A percentile compares a stretch with the other conserved stretches of the same genome.
Conservation (phyloP, 2,797 vertebrate species). For the Pangasius mekongensis region DNA sequence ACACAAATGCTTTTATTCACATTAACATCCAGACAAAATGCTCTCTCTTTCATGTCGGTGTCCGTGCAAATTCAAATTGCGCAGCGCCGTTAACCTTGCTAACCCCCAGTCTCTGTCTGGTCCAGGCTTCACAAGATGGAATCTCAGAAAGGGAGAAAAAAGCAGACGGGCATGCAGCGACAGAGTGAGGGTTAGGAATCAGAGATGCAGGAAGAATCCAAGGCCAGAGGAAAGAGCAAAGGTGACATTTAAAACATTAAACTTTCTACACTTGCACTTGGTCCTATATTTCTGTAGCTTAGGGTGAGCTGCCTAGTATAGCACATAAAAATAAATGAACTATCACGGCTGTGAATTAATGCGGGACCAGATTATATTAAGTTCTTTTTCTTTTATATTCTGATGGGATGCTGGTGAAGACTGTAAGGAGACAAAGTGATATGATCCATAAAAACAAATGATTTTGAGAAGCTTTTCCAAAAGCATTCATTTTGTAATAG, state of each 20-base stretch:
- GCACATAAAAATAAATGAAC: neutral
- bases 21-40: slow-evolving; percentile 71
- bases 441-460: slow-evolving; percentile 4
- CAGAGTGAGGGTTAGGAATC: neutral
- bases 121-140: slow-evolving; percentile 26
- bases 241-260: slow-evolving; percentile 22
- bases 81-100: slow-evolving; percentile 67
- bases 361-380: neutral
- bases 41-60: slow-evolving; percentile 64
- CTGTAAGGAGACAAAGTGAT: neutral
- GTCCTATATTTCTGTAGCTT: slow-evolving; percentile 2
- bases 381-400: neutral
- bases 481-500: neutral
- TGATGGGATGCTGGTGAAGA: neutral
- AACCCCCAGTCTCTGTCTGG: slow-evolving; percentile 18
- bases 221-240: slow-evolving; percentile 2
- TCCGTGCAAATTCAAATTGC: slow-evolving; percentile 76
- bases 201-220: neutral
- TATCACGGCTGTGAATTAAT: slow-evolving; percentile 5
- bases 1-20: slow-evolving; percentile 53
- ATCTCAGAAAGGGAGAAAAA: slow-evolving; percentile 15
- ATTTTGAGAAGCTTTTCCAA: neutral
- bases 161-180: slow-evolving; percentile 7
- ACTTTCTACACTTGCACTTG: neutral
- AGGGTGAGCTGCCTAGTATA: neutral